Base-by-base conservation (phyloP, 2,888 invertebrate genomes). In the Galerucella calmariensis region DNA sequence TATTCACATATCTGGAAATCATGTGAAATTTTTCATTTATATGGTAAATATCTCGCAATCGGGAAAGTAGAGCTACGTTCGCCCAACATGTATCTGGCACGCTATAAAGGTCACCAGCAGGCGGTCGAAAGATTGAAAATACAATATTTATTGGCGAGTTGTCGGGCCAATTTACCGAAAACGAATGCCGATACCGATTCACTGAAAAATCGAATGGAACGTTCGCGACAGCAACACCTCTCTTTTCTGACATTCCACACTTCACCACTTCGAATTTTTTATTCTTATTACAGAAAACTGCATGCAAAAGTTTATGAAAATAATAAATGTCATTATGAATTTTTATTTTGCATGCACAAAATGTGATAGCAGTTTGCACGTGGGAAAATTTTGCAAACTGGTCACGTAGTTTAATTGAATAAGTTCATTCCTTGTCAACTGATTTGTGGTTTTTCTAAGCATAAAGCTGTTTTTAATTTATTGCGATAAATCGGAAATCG, bases 141-240 rank as follows among this genome's bases (percentile, higher is more conserved):
- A 75, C 75, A 75, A 72, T 75, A 75, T 75, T 75, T 72, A 75
- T 75, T 69, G 72, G 75, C 24, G 63, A 69, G 66, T 75, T 69
- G 69, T 72, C 72, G 72, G 48, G 61, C 66, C 75, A 72, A 75
- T 75, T 69, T 59, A 75, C 72, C 24, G 20, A 58, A n/a, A 71
- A 35, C 65, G 58, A 51, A 66, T 59, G 27, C 14, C 66, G 48
- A 59, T 46, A 20, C 35, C 20, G 46, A 20, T 65, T 20, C 44
- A 65, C 20, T 65, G 44, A 16, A 44, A 65, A 44, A 65, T 65
- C 63, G 63, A 65, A 65, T 65, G 46, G 44, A 46, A 65, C 27
- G 63, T 20, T 65, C 24, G 14, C 63, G 63, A 65, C 63, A 65
- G 63, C 8, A 46, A 11, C 20, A 20, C 12, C 63, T 44, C 46